Conservation (phyloP, 2,113 vertebrate species). For the Columbina picui region DNA sequence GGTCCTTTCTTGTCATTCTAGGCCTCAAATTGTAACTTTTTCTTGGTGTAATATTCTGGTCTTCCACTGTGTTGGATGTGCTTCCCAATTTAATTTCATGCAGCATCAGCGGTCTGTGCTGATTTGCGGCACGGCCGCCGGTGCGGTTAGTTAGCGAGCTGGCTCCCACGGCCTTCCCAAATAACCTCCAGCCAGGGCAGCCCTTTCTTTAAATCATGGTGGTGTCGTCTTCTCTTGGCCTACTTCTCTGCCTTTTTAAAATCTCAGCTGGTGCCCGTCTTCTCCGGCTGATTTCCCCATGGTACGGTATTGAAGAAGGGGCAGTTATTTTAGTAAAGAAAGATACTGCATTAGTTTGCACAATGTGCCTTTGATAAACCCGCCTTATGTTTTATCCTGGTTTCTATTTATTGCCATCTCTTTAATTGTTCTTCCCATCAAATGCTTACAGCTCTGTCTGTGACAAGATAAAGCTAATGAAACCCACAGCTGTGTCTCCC, state of each 20-base stretch:
- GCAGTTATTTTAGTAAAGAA: not conserved
- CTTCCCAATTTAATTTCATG: not conserved
- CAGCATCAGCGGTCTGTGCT: not conserved
- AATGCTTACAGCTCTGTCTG: not conserved
- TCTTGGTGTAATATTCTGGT: not conserved
- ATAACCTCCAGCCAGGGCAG: not conserved
- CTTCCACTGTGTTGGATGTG: not conserved
- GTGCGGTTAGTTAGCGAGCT: not conserved
- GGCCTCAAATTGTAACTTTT: not conserved
- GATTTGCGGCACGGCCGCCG: not conserved
- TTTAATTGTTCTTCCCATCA: not conserved
- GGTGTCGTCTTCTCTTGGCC: not conserved
- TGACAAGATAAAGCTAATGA: not conserved
- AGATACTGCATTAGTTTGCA: not conserved
- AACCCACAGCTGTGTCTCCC: not conserved
- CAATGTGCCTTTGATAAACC: not conserved
- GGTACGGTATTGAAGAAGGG: not conserved
- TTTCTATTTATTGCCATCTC: not conserved
- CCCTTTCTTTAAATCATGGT: not conserved
- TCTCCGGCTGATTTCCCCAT: fast-evolving
- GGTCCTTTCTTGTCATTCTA: not conserved
- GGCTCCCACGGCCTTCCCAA: not conserved
- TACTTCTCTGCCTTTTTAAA: not conserved
- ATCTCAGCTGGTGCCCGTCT: not conserved
- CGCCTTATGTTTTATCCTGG: not conserved